A percentile compares a stretch with the other conserved stretches of the same genome.
Evolutionary conservation across 2,888 invertebrate species (phyloP).

Genomic region (Aporophyla nigra): DNA sequence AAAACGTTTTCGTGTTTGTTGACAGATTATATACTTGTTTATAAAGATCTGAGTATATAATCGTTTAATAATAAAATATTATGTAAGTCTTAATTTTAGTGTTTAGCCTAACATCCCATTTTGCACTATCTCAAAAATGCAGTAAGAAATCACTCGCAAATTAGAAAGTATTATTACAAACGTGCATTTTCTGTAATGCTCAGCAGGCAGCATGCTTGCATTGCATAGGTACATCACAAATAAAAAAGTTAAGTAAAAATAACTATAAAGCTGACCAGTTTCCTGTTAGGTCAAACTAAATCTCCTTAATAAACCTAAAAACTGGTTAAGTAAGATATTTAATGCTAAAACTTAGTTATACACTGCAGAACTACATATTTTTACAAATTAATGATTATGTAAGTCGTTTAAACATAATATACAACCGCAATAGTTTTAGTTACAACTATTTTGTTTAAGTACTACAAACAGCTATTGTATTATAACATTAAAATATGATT

Average conservation of each 20-base stretch:
- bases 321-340: conserved; percentile 21
- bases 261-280: background rate
- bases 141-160: conserved; percentile 28
- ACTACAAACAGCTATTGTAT: conserved; percentile 72
- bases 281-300: conserved; percentile 27
- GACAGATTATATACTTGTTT: conserved; percentile 54
- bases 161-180: conserved; percentile 42
- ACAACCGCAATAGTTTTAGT: conserved; percentile 52
- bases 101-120: conserved; percentile 33
- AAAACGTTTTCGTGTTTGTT: conserved; percentile 38
- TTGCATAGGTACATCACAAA: background rate
- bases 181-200: conserved; percentile 35
- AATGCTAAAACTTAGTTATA: conserved; percentile 30
- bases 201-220: background rate
- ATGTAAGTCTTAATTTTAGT: conserved; percentile 57
- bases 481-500: conserved; percentile 73
- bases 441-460: conserved; percentile 49
- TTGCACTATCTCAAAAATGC: conserved; percentile 36
- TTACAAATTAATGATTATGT: conserved; percentile 54
- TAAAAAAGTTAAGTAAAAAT: background rate
- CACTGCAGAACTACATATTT: conserved; percentile 64
- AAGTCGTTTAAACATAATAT: conserved; percentile 38
- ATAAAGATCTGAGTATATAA: conserved; percentile 58
- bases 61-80: conserved; percentile 43
- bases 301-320: conserved; percentile 1